Base-by-base conservation (phyloP, 2,888 invertebrate genomes). In the Drosophila colorata region DNA sequence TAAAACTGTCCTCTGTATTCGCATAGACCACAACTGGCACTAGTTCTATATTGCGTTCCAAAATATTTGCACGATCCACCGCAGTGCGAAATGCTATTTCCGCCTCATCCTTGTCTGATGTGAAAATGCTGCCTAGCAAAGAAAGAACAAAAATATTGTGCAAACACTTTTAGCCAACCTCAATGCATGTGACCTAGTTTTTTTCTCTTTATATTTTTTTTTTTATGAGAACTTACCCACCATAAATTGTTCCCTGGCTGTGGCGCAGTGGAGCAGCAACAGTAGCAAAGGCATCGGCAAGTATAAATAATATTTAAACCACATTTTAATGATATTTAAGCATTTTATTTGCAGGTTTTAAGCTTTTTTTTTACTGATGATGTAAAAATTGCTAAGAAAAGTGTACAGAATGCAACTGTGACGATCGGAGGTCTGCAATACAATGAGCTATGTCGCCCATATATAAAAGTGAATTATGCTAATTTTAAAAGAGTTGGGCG, bases 51-150 rank as follows among this genome's bases (percentile, higher is more conserved):
- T 80, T 89, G 18, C 91, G 88, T 63, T 92, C 91, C 68, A 90
- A 75, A 51, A 91, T 90, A 83, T 93, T 94, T 33, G 93, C 91
- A 48, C 93, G 91, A 57, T 93, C 92, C 25, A 94, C 91, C 2
- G 95, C 94, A 37, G 93, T 92, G 46, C 91, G 91, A 88, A 95
- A 94, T 35, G 94, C 95, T n/a, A 94, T 93, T 84, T 94, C 94
- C 56, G 93, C 93, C 64, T 94, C 93, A 61, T 91, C 90, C 64
- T 93, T 93, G 51, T 93, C 92, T 41, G 93, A 90, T 90, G 94
- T 92, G 78, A 95, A 94, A 73, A 94, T 92, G 64, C 88, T 90
- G 44, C 92, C 92, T 92, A 72, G 4, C 61, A 38, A 52, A 48
- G 33, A 16, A 40, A 41, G 14, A 41, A 46, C 11, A 4, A 1